These are phyloP conservation scores for Pteronura brasiliensis DNA, from an alignment of 2,113 vertebrate species.

Conservation along the genomic window DNA sequence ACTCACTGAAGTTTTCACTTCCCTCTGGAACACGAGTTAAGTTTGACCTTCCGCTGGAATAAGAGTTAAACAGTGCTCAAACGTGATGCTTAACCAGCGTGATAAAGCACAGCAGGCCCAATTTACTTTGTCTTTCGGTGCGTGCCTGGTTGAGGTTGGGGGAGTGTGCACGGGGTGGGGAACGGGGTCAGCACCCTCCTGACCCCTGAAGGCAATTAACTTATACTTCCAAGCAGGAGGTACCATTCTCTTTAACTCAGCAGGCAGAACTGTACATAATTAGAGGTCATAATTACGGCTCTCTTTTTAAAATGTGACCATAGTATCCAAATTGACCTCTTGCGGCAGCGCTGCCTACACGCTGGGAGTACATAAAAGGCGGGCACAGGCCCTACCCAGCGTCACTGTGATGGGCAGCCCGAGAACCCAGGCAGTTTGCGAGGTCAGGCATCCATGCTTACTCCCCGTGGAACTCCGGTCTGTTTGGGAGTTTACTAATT, in stretches of 20 bases:
- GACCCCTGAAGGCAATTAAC: slow-evolving; percentile 57
- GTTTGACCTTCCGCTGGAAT: background rate
- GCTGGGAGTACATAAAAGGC: slow-evolving; percentile 23
- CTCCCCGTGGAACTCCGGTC: background rate
- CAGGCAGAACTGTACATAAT: slow-evolving; percentile 29
- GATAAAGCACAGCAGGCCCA: background rate
- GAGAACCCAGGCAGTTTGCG: background rate
- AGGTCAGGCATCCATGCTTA: background rate
- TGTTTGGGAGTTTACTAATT: slow-evolving; percentile 33
- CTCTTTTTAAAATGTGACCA: slow-evolving; percentile 12
- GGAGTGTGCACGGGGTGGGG: background rate
- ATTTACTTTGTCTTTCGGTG: background rate
- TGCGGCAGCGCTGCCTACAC: background rate
- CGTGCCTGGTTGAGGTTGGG: background rate
- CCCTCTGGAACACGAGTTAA: background rate
- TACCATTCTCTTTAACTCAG: slow-evolving; percentile 39
- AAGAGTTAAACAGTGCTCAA: background rate
- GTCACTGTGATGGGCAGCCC: background rate
- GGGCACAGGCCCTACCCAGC: background rate
- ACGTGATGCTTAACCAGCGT: background rate
- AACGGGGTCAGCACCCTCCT: background rate
- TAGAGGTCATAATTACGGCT: slow-evolving; percentile 30
- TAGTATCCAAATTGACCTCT: slow-evolving; percentile 29
- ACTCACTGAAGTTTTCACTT: background rate
- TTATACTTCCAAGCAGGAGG: slow-evolving; percentile 31